A percentile compares a stretch with the other conserved stretches of the same genome.
These are phyloP conservation scores for Strigamia maritima DNA, from an alignment of 2,888 invertebrate species.

Conservation along the genomic window DNA sequence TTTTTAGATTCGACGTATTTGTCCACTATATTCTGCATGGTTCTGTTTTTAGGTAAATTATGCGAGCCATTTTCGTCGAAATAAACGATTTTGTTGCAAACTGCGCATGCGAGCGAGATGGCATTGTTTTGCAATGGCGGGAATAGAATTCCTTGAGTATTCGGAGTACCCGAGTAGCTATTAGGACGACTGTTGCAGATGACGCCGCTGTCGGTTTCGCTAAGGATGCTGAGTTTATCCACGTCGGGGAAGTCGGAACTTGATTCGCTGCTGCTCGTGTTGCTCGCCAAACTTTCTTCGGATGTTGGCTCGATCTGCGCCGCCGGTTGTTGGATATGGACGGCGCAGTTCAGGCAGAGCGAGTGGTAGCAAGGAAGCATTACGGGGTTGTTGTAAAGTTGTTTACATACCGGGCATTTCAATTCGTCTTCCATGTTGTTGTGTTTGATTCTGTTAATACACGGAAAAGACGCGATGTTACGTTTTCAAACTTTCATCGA, in stretches of 20 bases:
- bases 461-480: no score
- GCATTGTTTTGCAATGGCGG: constrained; percentile 45
- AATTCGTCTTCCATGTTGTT: constrained; percentile 98
- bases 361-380: constrained; percentile 91
- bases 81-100: constrained; percentile 83
- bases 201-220: constrained; percentile 97
- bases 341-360: constrained; percentile 86
- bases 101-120: constrained; percentile 58
- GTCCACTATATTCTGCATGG: constrained; percentile 91
- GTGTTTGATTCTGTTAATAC: no score
- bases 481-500: no score
- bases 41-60: constrained; percentile 82
- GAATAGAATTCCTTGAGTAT: constrained; percentile 47
- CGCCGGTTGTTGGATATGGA: constrained; percentile 73
- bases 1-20: constrained; percentile 69
- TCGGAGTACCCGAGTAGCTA: constrained; percentile 80
- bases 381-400: constrained; percentile 89
- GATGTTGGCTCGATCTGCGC: constrained; percentile 40
- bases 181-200: constrained; percentile 85
- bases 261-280: constrained; percentile 53
- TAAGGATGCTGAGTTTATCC: constrained; percentile 88
- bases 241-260: constrained; percentile 69
- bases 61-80: constrained; percentile 93
- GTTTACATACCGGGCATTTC: constrained; percentile 89
- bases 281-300: constrained; percentile 44